Evolutionary conservation across 53 echinoderm and acorn worm species (phyloP).

Genomic region (Stichopus horrens): DNA sequence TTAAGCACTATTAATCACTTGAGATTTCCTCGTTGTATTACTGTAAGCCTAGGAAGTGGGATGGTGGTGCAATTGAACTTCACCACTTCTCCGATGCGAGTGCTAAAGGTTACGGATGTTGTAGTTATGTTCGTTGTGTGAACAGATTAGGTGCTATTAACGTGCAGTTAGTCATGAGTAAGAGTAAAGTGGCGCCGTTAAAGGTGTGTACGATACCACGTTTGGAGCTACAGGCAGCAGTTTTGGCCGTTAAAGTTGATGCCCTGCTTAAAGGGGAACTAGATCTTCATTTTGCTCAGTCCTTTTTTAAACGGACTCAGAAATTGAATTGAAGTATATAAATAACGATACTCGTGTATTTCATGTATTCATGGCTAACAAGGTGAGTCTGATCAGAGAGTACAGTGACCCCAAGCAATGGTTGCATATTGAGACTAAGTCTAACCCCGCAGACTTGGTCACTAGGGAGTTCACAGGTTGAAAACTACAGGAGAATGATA

Average conservation of each 20-base stretch:
- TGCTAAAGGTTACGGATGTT: too few relatives aligned
- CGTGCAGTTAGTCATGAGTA: constrained; percentile 58
- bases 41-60: constrained; percentile 44
- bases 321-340: constrained; percentile 53
- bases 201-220: constrained; percentile 48
- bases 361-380: constrained; percentile 56
- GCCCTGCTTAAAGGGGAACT: constrained; percentile 10
- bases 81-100: too few relatives aligned
- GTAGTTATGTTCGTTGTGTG: too few relatives aligned
- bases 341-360: constrained; percentile 51
- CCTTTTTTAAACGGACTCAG: constrained; percentile 57
- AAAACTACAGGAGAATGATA: not conserved
- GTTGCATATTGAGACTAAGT: constrained; percentile 11
- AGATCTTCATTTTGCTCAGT: not conserved
- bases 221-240: constrained; percentile 49
- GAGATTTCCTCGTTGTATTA: constrained; percentile 46
- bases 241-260: constrained; percentile 47
- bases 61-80: too few relatives aligned
- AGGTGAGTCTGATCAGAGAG: constrained; percentile 40
- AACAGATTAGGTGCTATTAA: constrained; percentile 31
- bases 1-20: too few relatives aligned
- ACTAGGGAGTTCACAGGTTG: constrained; percentile 23
- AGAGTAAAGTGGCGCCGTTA: constrained; percentile 55
- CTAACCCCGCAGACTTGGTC: constrained; percentile 38
- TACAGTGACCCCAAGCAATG: constrained; percentile 18